Evolutionary conservation across 2,888 invertebrate genomes (phyloP), one percentile per base, ranked within the genome.

Genomic region (Gnatocerus cornutus): DNA sequence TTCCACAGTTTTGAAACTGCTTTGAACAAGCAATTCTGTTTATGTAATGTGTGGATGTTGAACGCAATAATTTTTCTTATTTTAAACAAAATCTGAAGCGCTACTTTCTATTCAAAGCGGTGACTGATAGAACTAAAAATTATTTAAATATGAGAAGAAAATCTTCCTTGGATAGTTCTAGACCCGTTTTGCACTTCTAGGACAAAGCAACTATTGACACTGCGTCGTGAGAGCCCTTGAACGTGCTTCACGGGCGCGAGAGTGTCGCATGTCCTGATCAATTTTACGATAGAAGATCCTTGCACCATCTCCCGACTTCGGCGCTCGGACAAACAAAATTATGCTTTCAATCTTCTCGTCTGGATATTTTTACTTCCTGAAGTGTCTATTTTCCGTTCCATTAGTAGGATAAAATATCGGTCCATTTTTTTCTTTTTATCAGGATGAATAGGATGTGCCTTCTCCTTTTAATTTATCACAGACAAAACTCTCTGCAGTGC

Each of bases 381-480:
- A 52, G 46, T 50, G 46, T 68, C 61, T 53, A 61, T 68, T 68
- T 68, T 68, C 67, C 55, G 61, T 68, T 68, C 61, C 67, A 68
- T 68, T 68, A 68, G 67, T 45, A 45, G 53, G 10, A 55, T 55
- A 56, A 68, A 68, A 68, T 68, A 68, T 63, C 56, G 68, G 62
- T 46, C 29, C 37, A 56, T 56, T 68, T 68, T 68, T 68, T 61
- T 27, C 45, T 13, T 61, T 68, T 61, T 68, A 68, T 68, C 62
- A 39, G 29, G 53, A 29, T n/a, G 41, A 5, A 30, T 62, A 21
- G 62, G 62, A 53, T 62, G 61, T 68, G 61, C 56, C 68, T 62
- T 68, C 62, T 68, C 53, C 68, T 68, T 68, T 68, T 68, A 68
- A 68, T 68, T 68, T 68, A 68, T 68, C 55, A 50, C 52, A 12